Base-by-base conservation (phyloP, 2,113 vertebrate genomes). In the Scolopax mira region DNA sequence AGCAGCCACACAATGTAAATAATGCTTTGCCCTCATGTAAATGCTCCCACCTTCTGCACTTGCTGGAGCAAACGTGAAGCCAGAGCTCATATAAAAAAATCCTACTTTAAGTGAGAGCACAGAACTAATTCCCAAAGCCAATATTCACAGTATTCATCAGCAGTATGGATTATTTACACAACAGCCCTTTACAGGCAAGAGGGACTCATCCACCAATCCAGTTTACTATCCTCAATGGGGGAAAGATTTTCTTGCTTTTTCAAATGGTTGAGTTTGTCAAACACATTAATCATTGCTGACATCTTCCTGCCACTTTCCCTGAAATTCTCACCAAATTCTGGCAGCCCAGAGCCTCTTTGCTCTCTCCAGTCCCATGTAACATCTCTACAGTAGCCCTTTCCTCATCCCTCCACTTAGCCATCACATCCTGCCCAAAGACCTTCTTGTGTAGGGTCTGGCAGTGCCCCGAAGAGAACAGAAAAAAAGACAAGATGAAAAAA, bases 11-110 rank as follows among this genome's bases (percentile, higher is more conserved):
- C 37, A 13, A 19, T 1, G 4, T 5, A 21, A 81, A 66, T 14
- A 79, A 75, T 1, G 3, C 19, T 48, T 67, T 27, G 7, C n/a
- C 55, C 90, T 12, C 39, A n/a, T 6, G n/a, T 25, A 82, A 91
- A 54, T 37, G 18, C 4, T 27, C 13, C 55, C 46, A 9, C 13
- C 64, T 49, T 27, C 48, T 1, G 52, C 13, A 1, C 49, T 35
- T 13, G 15, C 39, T 1, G 0, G 22, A 80, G 77, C 35, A 62
- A 42, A 69, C 0, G 3, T 0, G 2, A 35, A 33, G 71, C 19
- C 48, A 33, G 17, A 77, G 66, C 23, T 88, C n/a, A n/a, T 37
- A 13, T 4, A 1, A 44, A 67, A 19, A 27, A 60, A 28, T 9
- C 79, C 35, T n/a, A 61, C 60, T 81, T 11, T 9, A 65, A 82